phyloP scores from a whole-genome alignment of 1,140 invertebrate species.

The Drosophila baimaii region DNA sequence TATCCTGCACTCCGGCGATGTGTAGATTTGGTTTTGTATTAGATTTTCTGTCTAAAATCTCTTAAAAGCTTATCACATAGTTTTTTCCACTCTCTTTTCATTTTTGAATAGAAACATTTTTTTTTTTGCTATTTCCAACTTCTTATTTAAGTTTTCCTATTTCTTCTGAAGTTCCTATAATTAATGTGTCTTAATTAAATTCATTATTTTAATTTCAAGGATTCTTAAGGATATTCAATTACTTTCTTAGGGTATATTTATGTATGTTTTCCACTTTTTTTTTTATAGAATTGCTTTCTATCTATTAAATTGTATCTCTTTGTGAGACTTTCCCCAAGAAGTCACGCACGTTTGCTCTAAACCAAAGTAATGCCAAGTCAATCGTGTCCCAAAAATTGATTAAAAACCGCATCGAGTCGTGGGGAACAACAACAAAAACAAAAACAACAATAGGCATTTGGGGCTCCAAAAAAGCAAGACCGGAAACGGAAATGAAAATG shows the following conservation, averaged over 20 bases:
- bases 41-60: too few species aligned
- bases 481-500: conserved; percentile 74
- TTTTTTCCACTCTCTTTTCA: neutral
- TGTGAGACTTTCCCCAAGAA: conserved; percentile 7
- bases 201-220: neutral
- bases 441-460: conserved; percentile 14
- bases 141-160: neutral
- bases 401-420: conserved; percentile 63
- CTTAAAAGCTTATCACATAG: too few species aligned
- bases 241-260: neutral
- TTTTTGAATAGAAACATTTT: neutral
- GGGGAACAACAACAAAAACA: conserved; percentile 8
- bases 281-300: neutral
- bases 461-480: conserved; percentile 38
- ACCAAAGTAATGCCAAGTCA: conserved; percentile 35
- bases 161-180: too few species aligned
- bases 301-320: conserved; percentile 2
- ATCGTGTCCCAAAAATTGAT: conserved; percentile 71
- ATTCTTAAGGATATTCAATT: neutral
- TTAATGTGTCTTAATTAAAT: neutral
- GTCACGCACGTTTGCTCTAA: conserved; percentile 37
- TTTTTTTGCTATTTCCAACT: neutral
- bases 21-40: neutral
- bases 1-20: too few species aligned
- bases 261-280: neutral